Evolutionary conservation across 2,113 vertebrate species (phyloP).

Genomic region (Notarius quadriscutis): DNA sequence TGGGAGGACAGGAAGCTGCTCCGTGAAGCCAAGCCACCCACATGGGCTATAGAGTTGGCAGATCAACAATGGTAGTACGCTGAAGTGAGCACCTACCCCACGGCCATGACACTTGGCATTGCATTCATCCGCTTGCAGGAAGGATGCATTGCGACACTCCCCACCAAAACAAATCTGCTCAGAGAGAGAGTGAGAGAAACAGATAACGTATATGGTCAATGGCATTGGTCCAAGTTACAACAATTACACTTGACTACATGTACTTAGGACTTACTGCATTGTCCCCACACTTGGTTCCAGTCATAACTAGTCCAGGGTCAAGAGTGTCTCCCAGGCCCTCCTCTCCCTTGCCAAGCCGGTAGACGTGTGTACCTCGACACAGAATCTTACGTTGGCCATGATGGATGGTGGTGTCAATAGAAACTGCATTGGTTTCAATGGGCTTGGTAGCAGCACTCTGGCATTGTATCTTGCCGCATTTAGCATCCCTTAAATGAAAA

Average conservation of each 20-base stretch:
- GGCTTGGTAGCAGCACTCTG: slow-evolving; percentile 80
- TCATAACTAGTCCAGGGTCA: slow-evolving; percentile 94
- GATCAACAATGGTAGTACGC: background rate
- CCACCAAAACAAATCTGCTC: slow-evolving; percentile 92
- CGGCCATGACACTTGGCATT: slow-evolving; percentile 83
- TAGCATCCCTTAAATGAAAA: slow-evolving; percentile 78
- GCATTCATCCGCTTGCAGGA: slow-evolving; percentile 84
- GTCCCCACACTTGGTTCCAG: slow-evolving; percentile 90
- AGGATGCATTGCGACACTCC: slow-evolving; percentile 87
- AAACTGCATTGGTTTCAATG: slow-evolving; percentile 83
- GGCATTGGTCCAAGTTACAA: background rate
- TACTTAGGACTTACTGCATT: slow-evolving; percentile 75
- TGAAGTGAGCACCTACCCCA: slow-evolving; percentile 75
- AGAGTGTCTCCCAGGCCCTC: slow-evolving; percentile 83
- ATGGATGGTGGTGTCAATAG: slow-evolving; percentile 85
- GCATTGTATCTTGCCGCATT: slow-evolving; percentile 97
- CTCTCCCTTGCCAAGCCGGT: slow-evolving; percentile 67
- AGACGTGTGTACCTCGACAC: slow-evolving; percentile 90
- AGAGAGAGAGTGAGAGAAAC: background rate
- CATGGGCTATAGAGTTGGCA: slow-evolving; percentile 17
- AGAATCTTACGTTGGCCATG: slow-evolving; percentile 64
- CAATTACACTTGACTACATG: background rate
- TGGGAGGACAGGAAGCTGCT: slow-evolving; percentile 5
- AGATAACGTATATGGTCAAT: background rate
- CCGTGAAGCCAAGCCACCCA: background rate